Evolutionary conservation across 2,888 invertebrate genomes (phyloP).

Genomic region (Syrista parreyssii): DNA sequence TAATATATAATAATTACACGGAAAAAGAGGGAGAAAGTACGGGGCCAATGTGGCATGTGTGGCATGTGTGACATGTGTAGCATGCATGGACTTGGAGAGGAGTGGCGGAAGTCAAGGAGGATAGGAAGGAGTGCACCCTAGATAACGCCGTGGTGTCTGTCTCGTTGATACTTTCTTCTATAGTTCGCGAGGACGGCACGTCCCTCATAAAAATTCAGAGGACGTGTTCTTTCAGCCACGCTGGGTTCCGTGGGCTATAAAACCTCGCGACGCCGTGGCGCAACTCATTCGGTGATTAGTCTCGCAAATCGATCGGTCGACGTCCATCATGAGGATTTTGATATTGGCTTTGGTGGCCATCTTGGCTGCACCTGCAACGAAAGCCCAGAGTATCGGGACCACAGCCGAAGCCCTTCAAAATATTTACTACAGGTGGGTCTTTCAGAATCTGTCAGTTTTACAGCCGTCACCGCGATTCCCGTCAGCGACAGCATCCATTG

Average conservation of each 20-base stretch:
- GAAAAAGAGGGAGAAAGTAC: too few relatives aligned
- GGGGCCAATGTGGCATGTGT: too few relatives aligned
- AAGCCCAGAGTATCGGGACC: constrained; percentile 48
- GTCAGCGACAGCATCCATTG: not conserved
- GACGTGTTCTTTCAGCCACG: too few relatives aligned
- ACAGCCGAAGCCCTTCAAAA: constrained; percentile 54
- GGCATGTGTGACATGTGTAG: too few relatives aligned
- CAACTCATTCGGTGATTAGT: constrained; percentile 62
- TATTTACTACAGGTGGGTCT: constrained; percentile 58
- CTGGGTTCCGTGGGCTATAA: constrained; percentile 58
- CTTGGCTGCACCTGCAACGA: constrained; percentile 39
- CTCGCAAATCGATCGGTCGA: constrained; percentile 55
- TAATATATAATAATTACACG: too few relatives aligned
- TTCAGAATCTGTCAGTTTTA: not conserved
- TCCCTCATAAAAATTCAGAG: constrained; percentile 58
- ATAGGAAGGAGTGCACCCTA: constrained; percentile 51
- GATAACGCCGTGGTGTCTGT: constrained; percentile 36
- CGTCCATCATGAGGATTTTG: constrained; percentile 54
- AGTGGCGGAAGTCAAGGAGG: constrained; percentile 19
- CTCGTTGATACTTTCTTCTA: constrained; percentile 52
- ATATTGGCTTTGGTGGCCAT: constrained; percentile 47
- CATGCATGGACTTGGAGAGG: not conserved
- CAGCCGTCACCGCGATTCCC: not conserved
- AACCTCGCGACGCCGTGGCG: constrained; percentile 56
- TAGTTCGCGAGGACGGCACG: constrained; percentile 53